phyloP scores from a whole-genome alignment of 2,113 vertebrate species.

The Alaudala cheleensis region DNA sequence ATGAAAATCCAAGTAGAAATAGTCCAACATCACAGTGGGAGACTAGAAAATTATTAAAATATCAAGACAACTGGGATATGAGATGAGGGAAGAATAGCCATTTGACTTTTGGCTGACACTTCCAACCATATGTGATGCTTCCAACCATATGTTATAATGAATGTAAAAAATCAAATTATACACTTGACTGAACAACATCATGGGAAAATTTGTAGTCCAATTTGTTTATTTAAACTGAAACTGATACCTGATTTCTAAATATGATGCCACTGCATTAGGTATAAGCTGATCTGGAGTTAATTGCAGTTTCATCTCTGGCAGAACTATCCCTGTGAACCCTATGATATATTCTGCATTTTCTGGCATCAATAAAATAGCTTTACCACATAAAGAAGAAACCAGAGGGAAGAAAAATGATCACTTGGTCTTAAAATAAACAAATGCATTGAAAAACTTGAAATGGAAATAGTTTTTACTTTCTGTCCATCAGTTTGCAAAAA shows the following conservation, averaged over 20 bases:
- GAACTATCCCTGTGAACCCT: background rate
- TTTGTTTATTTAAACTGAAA: slow-evolving; percentile 8
- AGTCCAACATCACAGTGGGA: background rate
- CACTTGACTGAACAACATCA: slow-evolving; percentile 14
- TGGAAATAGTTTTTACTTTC: background rate
- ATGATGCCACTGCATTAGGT: background rate
- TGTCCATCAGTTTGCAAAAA: background rate
- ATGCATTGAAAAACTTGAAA: background rate
- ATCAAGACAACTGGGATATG: background rate
- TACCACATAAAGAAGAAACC: background rate
- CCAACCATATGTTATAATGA: background rate
- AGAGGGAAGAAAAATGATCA: background rate
- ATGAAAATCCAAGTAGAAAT: background rate
- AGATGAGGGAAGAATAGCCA: background rate
- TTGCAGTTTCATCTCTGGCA: background rate
- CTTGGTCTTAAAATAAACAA: background rate
- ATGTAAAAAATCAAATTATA: slow-evolving; percentile 31
- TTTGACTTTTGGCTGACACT: slow-evolving; percentile 48
- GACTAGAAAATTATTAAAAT: background rate
- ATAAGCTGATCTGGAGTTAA: background rate
- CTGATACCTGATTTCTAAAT: background rate
- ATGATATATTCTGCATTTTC: background rate
- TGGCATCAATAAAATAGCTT: background rate
- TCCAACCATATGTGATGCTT: background rate
- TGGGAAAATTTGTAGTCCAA: background rate